phyloP scores from a whole-genome alignment of 2,888 invertebrate genomes.

The Pollenia griseotomentosa region DNA sequence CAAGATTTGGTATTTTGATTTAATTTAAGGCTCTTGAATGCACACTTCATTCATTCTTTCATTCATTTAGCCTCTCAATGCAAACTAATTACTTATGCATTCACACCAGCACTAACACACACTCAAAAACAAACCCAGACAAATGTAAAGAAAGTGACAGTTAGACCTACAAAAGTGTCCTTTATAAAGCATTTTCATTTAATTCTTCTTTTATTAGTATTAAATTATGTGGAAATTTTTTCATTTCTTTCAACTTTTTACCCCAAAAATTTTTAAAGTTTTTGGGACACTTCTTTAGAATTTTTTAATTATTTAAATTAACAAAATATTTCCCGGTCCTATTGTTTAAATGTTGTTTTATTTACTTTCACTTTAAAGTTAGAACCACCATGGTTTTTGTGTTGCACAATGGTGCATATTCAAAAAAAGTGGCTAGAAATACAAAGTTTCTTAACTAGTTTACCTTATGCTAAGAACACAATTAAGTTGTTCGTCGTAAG shows the following conservation, averaged over 20 bases:
- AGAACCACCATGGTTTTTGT: not conserved
- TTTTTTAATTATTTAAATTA: slow-evolving; percentile 41
- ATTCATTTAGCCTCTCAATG: slow-evolving; percentile 27
- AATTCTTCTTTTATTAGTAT: slow-evolving; percentile 20
- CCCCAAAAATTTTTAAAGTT: slow-evolving; percentile 35
- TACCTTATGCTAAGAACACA: too few relatives aligned
- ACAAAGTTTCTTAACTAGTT: too few relatives aligned
- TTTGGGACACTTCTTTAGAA: slow-evolving; percentile 23
- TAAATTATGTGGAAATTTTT: slow-evolving; percentile 59
- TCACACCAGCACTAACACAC: slow-evolving; percentile 37
- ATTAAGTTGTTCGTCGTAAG: too few relatives aligned
- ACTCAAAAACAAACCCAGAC: not conserved
- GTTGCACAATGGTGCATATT: too few relatives aligned
- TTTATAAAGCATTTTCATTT: slow-evolving; percentile 8
- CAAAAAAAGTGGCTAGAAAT: too few relatives aligned
- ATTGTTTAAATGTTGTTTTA: slow-evolving; percentile 14
- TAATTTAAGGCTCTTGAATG: slow-evolving; percentile 81
- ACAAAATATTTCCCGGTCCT: not conserved
- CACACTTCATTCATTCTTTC: slow-evolving; percentile 71
- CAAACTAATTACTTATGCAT: slow-evolving; percentile 73
- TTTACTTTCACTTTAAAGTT: slow-evolving; percentile 55
- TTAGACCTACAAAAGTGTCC: slow-evolving; percentile 41
- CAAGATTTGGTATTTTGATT: slow-evolving; percentile 77
- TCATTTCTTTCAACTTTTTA: slow-evolving; percentile 16
- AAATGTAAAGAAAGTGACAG: slow-evolving; percentile 37